phyloP scores from a whole-genome alignment of 1,140 invertebrate species.

The honey bee (Apis mellifera) region Amel_HAv3.1 CM009938.2:10446501-10447000 shows the following conservation, averaged over 20 bases:
- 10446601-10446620: conserved; percentile 41
- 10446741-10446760: background rate
- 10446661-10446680: conserved; percentile 36
- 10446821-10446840: conserved; percentile 31
- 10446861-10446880: conserved; percentile 32
- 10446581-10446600: conserved; percentile 47
- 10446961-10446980: background rate
- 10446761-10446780: background rate
- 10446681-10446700: background rate
- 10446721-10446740: too few relatives aligned
- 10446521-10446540: conserved; percentile 6
- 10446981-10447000: too few relatives aligned
- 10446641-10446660: conserved; percentile 2
- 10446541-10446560: conserved; percentile 18
- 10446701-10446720: background rate
- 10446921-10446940: background rate
- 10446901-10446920: conserved; percentile 1
- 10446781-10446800: background rate
- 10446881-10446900: conserved; percentile 16
- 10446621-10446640: conserved; percentile 25
- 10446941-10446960: background rate
- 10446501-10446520: conserved; percentile 43
- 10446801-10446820: background rate
- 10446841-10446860: conserved; percentile 25
- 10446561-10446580: conserved; percentile 30